Evolutionary conservation across 2,888 invertebrate genomes (phyloP).

Genomic region (Tuta absoluta): DNA sequence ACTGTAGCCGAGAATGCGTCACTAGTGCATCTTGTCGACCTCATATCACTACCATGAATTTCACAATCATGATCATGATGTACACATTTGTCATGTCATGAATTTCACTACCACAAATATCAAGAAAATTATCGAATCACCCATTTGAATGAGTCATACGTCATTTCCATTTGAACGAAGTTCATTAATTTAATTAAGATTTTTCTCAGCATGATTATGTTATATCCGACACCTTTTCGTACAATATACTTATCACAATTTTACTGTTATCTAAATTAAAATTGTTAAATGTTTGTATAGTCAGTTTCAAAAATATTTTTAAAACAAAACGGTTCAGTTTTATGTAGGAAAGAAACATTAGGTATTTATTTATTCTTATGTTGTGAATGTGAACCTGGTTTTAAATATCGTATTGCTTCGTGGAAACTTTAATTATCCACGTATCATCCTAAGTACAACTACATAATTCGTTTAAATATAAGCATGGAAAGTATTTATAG

Average conservation of each 20-base stretch:
- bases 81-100: too few species aligned
- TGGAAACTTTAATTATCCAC: slow-evolving; percentile 1
- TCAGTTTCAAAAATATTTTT: neutral
- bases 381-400: neutral
- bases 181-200: neutral
- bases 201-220: slow-evolving; percentile 7
- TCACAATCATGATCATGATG: too few species aligned
- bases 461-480: neutral
- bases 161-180: neutral
- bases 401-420: neutral
- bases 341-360: too few species aligned
- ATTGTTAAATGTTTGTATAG: slow-evolving; percentile 24
- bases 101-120: too few species aligned
- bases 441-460: neutral
- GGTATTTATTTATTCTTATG: too few species aligned
- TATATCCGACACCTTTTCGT: neutral
- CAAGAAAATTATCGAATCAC: neutral
- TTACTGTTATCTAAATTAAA: slow-evolving; percentile 5
- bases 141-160: neutral
- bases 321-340: neutral
- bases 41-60: slow-evolving; percentile 23
- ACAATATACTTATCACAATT: neutral
- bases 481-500: slow-evolving; percentile 9
- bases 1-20: slow-evolving; percentile 72
- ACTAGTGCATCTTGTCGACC: slow-evolving; percentile 51